Conservation (phyloP, 2,113 vertebrate genomes). For the Eublepharis macularius region DNA sequence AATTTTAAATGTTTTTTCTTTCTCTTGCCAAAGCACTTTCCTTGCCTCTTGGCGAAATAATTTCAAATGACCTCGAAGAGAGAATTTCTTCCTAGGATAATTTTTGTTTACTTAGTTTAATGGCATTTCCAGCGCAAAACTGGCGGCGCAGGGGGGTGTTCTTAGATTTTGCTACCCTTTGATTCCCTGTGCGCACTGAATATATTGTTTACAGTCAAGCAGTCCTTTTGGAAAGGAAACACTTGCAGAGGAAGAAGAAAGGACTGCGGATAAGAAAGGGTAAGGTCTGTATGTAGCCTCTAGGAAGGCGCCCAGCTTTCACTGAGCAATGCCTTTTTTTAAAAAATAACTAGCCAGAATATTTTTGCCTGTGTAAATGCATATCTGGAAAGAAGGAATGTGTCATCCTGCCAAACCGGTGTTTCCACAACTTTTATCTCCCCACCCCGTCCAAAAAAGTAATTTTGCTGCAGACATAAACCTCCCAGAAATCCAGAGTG, state of each 20-base stretch:
- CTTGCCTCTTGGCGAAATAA: constrained; percentile 71
- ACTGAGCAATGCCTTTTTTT: background rate
- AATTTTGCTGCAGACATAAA: background rate
- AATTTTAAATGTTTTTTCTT: constrained; percentile 69
- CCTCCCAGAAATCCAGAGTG: background rate
- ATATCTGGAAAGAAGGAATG: too few species aligned
- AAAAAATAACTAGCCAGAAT: background rate
- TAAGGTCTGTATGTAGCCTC: background rate
- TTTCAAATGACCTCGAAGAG: constrained; percentile 59
- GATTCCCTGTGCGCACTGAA: constrained; percentile 5
- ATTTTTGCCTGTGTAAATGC: background rate
- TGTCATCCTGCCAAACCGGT: background rate
- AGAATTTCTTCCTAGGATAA: constrained; percentile 14
- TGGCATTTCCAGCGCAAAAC: constrained; percentile 52
- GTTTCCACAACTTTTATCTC: background rate
- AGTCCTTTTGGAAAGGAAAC: background rate
- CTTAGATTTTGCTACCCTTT: constrained; percentile 10
- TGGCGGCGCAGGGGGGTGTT: background rate
- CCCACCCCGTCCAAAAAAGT: too few species aligned
- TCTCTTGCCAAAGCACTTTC: constrained; percentile 65
- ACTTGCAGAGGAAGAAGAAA: background rate
- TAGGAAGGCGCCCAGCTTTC: background rate
- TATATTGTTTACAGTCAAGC: background rate
- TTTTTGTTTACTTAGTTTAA: constrained; percentile 50
- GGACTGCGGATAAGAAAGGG: background rate